Base-by-base conservation (phyloP, 2,797 vertebrate species). In the Rhinatrema bivittatum region DNA sequence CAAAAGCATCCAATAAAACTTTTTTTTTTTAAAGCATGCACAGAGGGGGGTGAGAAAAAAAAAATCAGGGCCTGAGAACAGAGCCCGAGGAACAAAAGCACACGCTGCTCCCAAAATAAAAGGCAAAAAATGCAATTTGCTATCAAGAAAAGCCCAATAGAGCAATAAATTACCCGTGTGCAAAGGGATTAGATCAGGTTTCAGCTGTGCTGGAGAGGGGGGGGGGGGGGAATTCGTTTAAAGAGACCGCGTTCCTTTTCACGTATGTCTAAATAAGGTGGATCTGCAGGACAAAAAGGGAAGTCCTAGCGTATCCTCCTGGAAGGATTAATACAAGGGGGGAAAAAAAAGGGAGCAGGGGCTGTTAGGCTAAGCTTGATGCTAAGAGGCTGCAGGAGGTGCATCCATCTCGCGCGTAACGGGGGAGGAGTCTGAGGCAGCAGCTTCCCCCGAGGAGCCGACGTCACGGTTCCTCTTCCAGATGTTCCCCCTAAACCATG, bases 51-150 rank as follows among this genome's bases (percentile, higher is more conserved):
- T 61, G 72, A 79, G n/a, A n/a, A n/a, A n/a, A n/a, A n/a, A n/a
- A n/a, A 73, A 71, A 62, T 60, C 59, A 50, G n/a, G 50, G 44
- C 49, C 59, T 22, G 62, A 81, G 76, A 77, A 74, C 67, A 57
- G 42, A 61, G 68, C 49, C 59, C 57, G 29, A 76, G 73, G 73
- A 79, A 84, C 78, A n/a, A 72, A 39, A 25, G 60, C 20, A 28
- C 72, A 74, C 71, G 63, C 66, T 51, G 49, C 71, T 50, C 68
- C 63, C 53, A 47, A 74, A 81, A 79, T 85, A 83, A 82, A 80
- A 86, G 85, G 87, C 84, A 89, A 87, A n/a, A n/a, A n/a, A n/a
- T 84, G 82, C 74, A 85, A 87, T 86, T 80, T 86, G 78, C 82
- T 77, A 78, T 78, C 75, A 70, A 78, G 82, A 79, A 79, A 82